These are phyloP conservation scores for Ennomos fuscantarius DNA, from an alignment of 2,888 invertebrate genomes.

Conservation along the genomic window DNA sequence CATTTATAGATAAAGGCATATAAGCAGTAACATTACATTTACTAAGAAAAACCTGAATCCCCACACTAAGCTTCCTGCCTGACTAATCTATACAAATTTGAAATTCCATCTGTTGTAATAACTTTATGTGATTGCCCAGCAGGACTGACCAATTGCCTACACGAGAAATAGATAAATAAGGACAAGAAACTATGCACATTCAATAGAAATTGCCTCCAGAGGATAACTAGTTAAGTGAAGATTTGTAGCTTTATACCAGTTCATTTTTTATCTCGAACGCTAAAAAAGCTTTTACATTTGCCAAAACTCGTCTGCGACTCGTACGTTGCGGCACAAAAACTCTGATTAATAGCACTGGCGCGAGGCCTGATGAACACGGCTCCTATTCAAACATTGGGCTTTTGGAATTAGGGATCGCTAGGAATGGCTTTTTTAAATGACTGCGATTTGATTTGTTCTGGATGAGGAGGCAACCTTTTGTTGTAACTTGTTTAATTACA, in stretches of 20 bases:
- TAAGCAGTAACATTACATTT: too few relatives aligned
- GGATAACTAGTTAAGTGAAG: slow-evolving; percentile 8
- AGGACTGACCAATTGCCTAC: too few relatives aligned
- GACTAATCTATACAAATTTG: too few relatives aligned
- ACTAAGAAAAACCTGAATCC: too few relatives aligned
- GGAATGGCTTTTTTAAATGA: slow-evolving; percentile 8
- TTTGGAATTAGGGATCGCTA: slow-evolving; percentile 27
- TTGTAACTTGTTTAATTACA: too few relatives aligned
- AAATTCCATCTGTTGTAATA: too few relatives aligned
- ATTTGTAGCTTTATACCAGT: neutral
- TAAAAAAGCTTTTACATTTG: slow-evolving; percentile 25
- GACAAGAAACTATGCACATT: neutral
- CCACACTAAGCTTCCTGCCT: too few relatives aligned
- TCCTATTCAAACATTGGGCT: slow-evolving; percentile 49
- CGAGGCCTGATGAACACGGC: slow-evolving; percentile 51
- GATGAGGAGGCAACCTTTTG: too few relatives aligned
- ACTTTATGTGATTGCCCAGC: too few relatives aligned
- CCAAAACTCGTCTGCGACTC: slow-evolving; percentile 12
- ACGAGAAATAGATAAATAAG: too few relatives aligned
- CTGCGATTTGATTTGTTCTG: slow-evolving; percentile 1
- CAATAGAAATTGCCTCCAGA: slow-evolving; percentile 7
- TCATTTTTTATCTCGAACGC: slow-evolving; percentile 1
- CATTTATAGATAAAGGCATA: too few relatives aligned
- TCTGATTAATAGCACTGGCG: slow-evolving; percentile 61
- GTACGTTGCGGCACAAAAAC: slow-evolving; percentile 50